Evolutionary conservation across 2,888 invertebrate genomes (phyloP), one percentile per base, ranked within the genome.

Genomic region (Hydraecia micacea): DNA sequence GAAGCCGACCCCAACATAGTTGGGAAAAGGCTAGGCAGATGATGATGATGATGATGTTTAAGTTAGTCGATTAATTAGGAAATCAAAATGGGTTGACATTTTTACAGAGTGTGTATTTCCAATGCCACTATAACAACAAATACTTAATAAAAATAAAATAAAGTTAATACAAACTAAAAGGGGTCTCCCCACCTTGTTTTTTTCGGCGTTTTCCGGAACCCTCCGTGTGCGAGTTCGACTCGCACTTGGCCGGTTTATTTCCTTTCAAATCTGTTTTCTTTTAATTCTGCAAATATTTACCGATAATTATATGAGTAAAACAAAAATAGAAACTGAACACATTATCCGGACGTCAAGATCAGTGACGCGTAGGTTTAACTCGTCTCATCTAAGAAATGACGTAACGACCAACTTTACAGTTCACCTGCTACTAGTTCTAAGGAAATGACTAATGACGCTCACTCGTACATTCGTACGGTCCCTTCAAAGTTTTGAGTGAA

Each of bases 381-480:
- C 68, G 55, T 60, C 65, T 63, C 36, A 39, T 58, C 63, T 66
- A 74, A 72, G 67, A 63, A 81, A 82, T 88, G 88, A 90, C 85
- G 86, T 86, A 84, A 84, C 85, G 83, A 83, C 83, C 76, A 90
- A 92, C 86, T 91, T 91, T 84, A 65, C 55, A 36, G 70, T 65
- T 68, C 76, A 83, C 80, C 82, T 88, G 84, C 81, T 75, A 78
- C 82, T 74, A 83, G 86, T 87, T 84, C 77, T 74, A 79, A 79
- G 88, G 85, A 85, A 88, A 90, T 90, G 90, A 90, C 88, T 90
- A 91, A 91, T 90, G 91, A 88, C 85, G 80, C 86, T 87, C 77
- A 86, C 80, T 83, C 75, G 60, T 71, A 87, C 87, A 86, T 87
- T 88, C 84, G 85, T 85, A 87, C 86, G 86, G 60, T 62, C 8